Evolutionary conservation across 1,140 invertebrate species (phyloP).

Genomic region (Hormaphis cornu): DNA sequence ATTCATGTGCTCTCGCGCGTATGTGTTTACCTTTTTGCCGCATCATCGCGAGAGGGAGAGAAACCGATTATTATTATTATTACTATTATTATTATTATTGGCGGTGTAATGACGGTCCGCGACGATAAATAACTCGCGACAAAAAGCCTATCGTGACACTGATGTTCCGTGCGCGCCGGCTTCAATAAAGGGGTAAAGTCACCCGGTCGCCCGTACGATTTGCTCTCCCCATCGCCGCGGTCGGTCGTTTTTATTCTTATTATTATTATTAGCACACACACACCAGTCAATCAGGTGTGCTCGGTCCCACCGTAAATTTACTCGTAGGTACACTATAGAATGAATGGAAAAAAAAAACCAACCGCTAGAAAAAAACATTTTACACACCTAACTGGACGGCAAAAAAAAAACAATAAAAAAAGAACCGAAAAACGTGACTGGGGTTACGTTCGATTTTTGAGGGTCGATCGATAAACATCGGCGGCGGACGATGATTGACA

Average conservation of each 20-base stretch:
- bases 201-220: too few relatives aligned
- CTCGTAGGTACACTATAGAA: conserved; percentile 16
- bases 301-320: conserved; percentile 30
- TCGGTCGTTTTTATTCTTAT: conserved; percentile 14
- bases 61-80: conserved; percentile 26
- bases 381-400: conserved; percentile 17
- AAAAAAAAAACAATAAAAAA: not conserved
- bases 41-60: conserved; percentile 28
- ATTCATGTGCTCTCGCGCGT: not conserved
- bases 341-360: not conserved
- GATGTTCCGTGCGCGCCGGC: conserved; percentile 17
- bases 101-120: conserved; percentile 28
- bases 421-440: not conserved
- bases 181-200: conserved; percentile 32
- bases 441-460: too few relatives aligned
- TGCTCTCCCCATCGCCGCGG: too few relatives aligned
- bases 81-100: conserved; percentile 9
- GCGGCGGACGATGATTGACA: conserved; percentile 32
- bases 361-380: conserved; percentile 5
- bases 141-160: conserved; percentile 29
- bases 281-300: conserved; percentile 32
- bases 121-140: conserved; percentile 24
- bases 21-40: conserved; percentile 30
- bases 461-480: conserved; percentile 32
- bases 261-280: conserved; percentile 8